Evolutionary conservation across 2,888 invertebrate species (phyloP).

Genomic region (Drosophila colorata): DNA sequence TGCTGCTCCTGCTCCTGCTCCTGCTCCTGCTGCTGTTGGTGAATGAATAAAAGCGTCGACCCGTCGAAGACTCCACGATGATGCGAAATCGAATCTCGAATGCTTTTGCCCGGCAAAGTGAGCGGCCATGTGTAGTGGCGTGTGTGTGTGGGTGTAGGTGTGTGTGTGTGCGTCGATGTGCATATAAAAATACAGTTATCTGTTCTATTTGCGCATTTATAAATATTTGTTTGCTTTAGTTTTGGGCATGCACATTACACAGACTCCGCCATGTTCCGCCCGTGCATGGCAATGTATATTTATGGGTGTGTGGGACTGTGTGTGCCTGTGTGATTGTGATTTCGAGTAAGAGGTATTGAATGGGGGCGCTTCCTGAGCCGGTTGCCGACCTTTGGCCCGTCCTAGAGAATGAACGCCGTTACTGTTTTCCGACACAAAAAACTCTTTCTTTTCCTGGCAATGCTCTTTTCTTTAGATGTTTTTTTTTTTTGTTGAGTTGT

Average conservation of each 20-base stretch:
- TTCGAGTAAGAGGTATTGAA: constrained; percentile 64
- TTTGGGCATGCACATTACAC: constrained; percentile 71
- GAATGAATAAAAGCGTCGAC: constrained; percentile 77
- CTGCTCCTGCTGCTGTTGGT: constrained; percentile 32
- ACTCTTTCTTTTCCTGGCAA: constrained; percentile 18
- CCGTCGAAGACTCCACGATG: constrained; percentile 69
- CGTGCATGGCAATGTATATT: constrained; percentile 31
- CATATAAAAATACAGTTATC: constrained; percentile 81
- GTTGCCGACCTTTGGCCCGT: constrained; percentile 68
- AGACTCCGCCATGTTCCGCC: constrained; percentile 34
- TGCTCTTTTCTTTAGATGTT: constrained; percentile 68
- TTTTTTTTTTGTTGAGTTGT: constrained; percentile 54
- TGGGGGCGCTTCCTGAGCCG: constrained; percentile 45
- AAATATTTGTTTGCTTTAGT: constrained; percentile 78
- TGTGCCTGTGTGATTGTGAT: constrained; percentile 33
- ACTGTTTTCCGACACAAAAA: constrained; percentile 36
- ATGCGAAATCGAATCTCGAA: constrained; percentile 77
- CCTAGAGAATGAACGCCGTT: constrained; percentile 26
- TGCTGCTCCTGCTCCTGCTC: constrained; percentile 19
- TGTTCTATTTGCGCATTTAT: constrained; percentile 81
- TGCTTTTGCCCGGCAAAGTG: constrained; percentile 69
- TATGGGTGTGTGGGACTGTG: constrained; percentile 14
- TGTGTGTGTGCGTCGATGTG: constrained; percentile 50
- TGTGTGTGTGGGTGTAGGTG: constrained; percentile 37
- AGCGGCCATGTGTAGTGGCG: constrained; percentile 41